Conservation (phyloP, 2,797 vertebrate species). For the Chelon labrosus region DNA sequence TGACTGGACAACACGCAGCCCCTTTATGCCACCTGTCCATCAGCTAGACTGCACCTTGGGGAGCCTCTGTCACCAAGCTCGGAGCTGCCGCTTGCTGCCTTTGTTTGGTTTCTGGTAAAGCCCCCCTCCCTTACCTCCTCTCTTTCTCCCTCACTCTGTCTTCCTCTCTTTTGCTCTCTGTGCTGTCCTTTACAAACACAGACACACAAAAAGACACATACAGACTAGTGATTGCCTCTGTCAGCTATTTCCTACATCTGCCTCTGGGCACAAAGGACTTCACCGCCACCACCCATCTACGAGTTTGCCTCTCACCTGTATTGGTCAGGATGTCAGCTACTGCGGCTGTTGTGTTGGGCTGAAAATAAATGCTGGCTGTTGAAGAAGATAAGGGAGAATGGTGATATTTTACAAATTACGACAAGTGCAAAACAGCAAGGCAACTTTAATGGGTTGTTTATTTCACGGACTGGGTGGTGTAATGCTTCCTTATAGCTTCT, state of each 20-base stretch:
- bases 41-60: constrained; percentile 80
- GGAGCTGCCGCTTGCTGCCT: constrained; percentile 69
- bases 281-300: constrained; percentile 4
- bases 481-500: constrained; percentile 36
- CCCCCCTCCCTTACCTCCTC: constrained; percentile 4
- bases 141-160: constrained; percentile 44
- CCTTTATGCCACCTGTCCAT: constrained; percentile 85
- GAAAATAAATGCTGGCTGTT: constrained; percentile 42
- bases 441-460: constrained; percentile 41
- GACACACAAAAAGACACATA: constrained; percentile 66
- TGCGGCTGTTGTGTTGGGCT: constrained; percentile 23
- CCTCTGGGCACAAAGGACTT: constrained; percentile 70
- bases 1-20: constrained; percentile 82
- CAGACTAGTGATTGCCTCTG: constrained; percentile 76
- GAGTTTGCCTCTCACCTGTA: constrained; percentile 68
- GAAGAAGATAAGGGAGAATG: constrained; percentile 51
- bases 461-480: constrained; percentile 32
- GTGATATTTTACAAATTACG: constrained; percentile 46
- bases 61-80: constrained; percentile 74
- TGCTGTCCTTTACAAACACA: constrained; percentile 75
- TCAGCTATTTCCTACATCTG: constrained; percentile 83
- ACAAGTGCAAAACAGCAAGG: constrained; percentile 23
- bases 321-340: constrained; percentile 23
- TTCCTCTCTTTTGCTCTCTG: constrained; percentile 51
- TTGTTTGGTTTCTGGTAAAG: constrained; percentile 74